Base-by-base conservation (phyloP, 2,888 invertebrate genomes). In the Chaetogeoica ovagalla region DNA sequence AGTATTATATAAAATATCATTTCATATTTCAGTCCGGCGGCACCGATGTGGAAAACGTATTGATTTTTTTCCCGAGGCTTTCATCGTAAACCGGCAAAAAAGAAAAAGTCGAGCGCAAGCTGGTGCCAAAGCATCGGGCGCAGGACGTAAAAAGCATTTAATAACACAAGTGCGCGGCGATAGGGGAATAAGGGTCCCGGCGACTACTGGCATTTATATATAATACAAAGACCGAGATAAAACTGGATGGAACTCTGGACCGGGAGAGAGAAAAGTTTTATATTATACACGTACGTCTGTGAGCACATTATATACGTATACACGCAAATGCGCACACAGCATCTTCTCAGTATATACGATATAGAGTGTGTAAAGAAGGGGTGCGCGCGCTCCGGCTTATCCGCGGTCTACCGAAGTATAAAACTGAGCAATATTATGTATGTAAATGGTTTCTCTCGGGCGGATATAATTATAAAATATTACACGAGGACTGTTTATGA, bases 61-160 rank as follows among this genome's bases (percentile, higher is more conserved):
- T 73, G 73, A 73, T 73, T 73, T 73, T 72, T 48, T 62, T 17
- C 17, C 8, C 17, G 30, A 23, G n/a, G 62, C 48, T 62, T 48
- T 30, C 30, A 63, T 21, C 73, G 37, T 63, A 55, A 73, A 73
- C 52, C 52, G 39, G 39, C 7, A 62, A 30, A 48, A 73, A 73
- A 30, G n/a, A 15, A 52, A 55, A 52, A 73, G 48, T 48, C 52
- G 62, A n/a, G 48, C 9, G 11, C 43, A 43, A 43, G 43, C 43
- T 9, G 8, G 4, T 43, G 48, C 48, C n/a, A n/a, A n/a, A 3
- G 48, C 15, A 13, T n/a, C n/a, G n/a, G n/a, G 48, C 48, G 48
- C 30, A 30, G 43, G n/a, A 62, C 73, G 52, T 73, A 73, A 73
- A 73, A 73, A 63, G 62, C 62, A 73, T 73, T 73, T 73, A 63